Conservation (phyloP, 2,113 vertebrate species). For the Tricholaema leucomelas region DNA sequence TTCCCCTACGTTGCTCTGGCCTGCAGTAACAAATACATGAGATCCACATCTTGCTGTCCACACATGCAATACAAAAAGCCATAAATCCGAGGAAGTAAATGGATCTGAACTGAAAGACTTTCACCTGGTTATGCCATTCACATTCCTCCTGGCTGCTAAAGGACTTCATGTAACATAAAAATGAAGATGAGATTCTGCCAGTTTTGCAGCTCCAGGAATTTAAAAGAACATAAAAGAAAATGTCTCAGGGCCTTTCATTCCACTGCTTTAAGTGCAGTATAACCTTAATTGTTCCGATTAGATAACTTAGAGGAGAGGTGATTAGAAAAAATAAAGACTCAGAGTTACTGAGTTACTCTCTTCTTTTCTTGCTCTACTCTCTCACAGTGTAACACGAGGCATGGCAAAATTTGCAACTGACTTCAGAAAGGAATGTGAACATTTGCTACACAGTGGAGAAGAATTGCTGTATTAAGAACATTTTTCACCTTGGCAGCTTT, state of each 20-base stretch:
- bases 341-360: neutral
- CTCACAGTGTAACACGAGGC: neutral
- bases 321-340: conserved; percentile 10
- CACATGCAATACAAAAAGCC: conserved; percentile 75
- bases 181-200: conserved; percentile 78
- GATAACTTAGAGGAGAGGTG: conserved; percentile 49
- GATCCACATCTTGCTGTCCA: conserved; percentile 69
- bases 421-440: neutral
- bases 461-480: neutral
- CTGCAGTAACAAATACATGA: conserved; percentile 70
- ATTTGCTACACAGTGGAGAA: neutral
- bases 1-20: conserved; percentile 48
- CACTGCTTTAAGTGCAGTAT: conserved; percentile 32
- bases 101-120: conserved; percentile 66
- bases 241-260: conserved; percentile 61
- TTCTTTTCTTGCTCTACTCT: neutral
- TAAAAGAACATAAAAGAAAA: conserved; percentile 86
- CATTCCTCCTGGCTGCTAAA: conserved; percentile 77
- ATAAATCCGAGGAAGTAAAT: conserved; percentile 68
- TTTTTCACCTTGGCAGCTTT: neutral
- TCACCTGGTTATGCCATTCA: conserved; percentile 72
- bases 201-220: conserved; percentile 73
- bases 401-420: conserved; percentile 19
- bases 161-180: conserved; percentile 72
- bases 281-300: conserved; percentile 46